These are phyloP conservation scores for Zelleria hepariella DNA, from an alignment of 2,888 invertebrate genomes.

Conservation along the genomic window DNA sequence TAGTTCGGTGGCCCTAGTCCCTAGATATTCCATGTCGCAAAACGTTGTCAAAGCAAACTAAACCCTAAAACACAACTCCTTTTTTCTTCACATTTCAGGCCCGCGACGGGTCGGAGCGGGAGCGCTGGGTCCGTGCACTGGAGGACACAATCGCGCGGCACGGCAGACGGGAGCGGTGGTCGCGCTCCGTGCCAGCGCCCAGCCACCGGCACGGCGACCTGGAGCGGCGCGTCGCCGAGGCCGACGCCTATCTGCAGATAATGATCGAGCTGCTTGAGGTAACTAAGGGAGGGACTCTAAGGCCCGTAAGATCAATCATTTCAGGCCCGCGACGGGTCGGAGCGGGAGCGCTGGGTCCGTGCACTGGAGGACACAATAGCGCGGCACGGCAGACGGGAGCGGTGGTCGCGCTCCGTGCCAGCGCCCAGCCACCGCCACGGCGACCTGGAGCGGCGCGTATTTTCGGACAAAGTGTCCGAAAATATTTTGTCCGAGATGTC, in stretches of 20 bases:
- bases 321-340: slow-evolving; percentile 94
- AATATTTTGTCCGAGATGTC: too few species aligned
- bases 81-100: slow-evolving; percentile 78
- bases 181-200: slow-evolving; percentile 45
- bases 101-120: slow-evolving; percentile 93
- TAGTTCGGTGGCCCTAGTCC: too few species aligned
- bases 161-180: slow-evolving; percentile 66
- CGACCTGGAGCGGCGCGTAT: slow-evolving; percentile 85
- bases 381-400: slow-evolving; percentile 16
- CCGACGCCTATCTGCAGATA: slow-evolving; percentile 95
- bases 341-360: slow-evolving; percentile 96
- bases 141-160: slow-evolving; percentile 95
- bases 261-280: slow-evolving; percentile 94
- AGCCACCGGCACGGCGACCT: slow-evolving; percentile 74
- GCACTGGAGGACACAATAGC: slow-evolving; percentile 76
- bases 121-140: slow-evolving; percentile 95
- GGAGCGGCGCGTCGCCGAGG: slow-evolving; percentile 92
- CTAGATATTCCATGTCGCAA: too few species aligned
- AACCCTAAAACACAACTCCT: too few species aligned
- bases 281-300: slow-evolving; percentile 26
- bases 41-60: too few species aligned
- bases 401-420: slow-evolving; percentile 21
- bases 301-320: slow-evolving; percentile 41
- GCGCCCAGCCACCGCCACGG: slow-evolving; percentile 1
- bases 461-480: slow-evolving; percentile 92